Evolutionary conservation across 2,797 vertebrate genomes (phyloP).

Genomic region (Myiotriccus ornatus): DNA sequence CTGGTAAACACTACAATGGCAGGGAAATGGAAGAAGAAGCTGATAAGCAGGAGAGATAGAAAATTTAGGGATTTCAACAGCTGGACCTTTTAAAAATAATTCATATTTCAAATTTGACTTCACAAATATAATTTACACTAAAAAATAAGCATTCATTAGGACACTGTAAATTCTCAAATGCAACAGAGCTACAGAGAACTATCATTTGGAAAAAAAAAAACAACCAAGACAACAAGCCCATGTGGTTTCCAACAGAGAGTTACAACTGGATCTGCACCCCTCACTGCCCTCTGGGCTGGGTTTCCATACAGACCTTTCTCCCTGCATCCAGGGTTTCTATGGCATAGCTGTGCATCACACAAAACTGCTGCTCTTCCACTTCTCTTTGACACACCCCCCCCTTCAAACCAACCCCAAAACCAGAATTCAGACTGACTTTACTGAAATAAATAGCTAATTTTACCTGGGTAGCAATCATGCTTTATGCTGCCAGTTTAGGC

Average conservation of each 20-base stretch:
- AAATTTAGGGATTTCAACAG: neutral
- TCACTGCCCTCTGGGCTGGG: neutral
- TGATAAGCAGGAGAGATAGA: neutral
- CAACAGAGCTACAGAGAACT: neutral
- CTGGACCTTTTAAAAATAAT: neutral
- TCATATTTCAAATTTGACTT: neutral
- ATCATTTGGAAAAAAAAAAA: no score
- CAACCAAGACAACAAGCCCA: neutral
- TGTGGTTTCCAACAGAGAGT: neutral
- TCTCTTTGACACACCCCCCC: neutral
- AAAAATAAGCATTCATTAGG: neutral
- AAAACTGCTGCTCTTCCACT: neutral
- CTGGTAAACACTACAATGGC: neutral
- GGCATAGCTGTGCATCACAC: neutral
- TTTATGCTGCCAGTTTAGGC: neutral
- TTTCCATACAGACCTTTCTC: neutral
- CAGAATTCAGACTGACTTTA: neutral
- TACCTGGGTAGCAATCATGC: neutral
- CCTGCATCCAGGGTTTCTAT: fast-evolving
- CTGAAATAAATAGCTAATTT: neutral
- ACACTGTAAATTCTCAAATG: neutral
- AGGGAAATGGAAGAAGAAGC: neutral
- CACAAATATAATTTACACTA: neutral
- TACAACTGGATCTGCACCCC: neutral
- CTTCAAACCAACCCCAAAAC: neutral